These are phyloP conservation scores for Megaceryle torquata DNA, from an alignment of 2,113 vertebrate genomes.

Conservation along the genomic window DNA sequence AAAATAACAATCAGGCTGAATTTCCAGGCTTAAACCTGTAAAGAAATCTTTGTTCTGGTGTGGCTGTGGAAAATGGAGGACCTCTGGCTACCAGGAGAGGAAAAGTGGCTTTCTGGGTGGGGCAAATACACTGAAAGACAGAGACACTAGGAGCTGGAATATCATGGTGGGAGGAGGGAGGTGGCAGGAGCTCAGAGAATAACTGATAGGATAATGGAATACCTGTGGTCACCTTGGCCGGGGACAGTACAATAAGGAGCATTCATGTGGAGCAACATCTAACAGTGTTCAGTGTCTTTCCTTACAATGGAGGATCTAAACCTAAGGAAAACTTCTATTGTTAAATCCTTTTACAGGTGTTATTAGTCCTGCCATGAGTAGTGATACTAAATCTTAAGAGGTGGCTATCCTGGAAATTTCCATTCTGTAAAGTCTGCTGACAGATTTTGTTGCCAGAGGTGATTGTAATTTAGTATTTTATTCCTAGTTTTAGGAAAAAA, in stretches of 20 bases:
- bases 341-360: background rate
- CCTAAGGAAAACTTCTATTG: background rate
- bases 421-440: background rate
- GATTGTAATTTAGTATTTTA: background rate
- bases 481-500: background rate
- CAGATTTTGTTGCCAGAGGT: background rate
- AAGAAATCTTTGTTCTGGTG: rapidly evolving
- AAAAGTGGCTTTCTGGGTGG: background rate
- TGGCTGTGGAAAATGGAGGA: background rate
- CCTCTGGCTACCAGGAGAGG: background rate
- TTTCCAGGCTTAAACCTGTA: background rate
- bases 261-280: background rate
- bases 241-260: background rate
- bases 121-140: background rate
- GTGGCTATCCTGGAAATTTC: background rate
- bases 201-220: background rate
- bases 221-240: background rate
- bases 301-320: background rate
- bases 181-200: background rate
- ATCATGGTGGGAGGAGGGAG: background rate
- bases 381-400: background rate
- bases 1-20: background rate
- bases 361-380: background rate
- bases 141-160: background rate
- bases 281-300: background rate